A percentile compares a stretch with the other conserved stretches of the same genome.
Evolutionary conservation across 2,797 vertebrate genomes (phyloP).

Genomic region (Netta rufina): DNA sequence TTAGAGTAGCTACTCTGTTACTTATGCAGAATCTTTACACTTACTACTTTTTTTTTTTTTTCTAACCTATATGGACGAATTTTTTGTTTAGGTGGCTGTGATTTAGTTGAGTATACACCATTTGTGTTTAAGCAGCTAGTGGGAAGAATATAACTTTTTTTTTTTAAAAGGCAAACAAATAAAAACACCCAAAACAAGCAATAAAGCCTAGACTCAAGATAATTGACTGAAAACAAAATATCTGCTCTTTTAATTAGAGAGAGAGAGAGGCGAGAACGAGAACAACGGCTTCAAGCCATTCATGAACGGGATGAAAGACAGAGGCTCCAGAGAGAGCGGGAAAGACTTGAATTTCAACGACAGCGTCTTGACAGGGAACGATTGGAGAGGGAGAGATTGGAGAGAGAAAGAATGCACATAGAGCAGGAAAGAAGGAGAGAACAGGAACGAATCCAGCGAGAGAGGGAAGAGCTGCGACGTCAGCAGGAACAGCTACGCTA

Average conservation of each 20-base stretch:
- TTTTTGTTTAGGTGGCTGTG: not conserved
- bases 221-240: not conserved
- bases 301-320: slow-evolving; percentile 90
- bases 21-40: not conserved
- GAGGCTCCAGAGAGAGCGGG: slow-evolving; percentile 86
- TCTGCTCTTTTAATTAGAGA: slow-evolving; percentile 65
- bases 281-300: slow-evolving; percentile 89
- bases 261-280: slow-evolving; percentile 85
- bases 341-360: slow-evolving; percentile 89
- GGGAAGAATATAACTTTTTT: not conserved
- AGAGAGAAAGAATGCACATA: slow-evolving; percentile 90
- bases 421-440: slow-evolving; percentile 92
- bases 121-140: not conserved
- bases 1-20: not conserved
- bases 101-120: not conserved
- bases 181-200: not conserved
- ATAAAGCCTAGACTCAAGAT: not conserved
- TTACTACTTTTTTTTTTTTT: not conserved
- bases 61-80: not conserved
- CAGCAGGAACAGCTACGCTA: slow-evolving; percentile 94
- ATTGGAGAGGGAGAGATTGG: slow-evolving; percentile 91
- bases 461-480: slow-evolving; percentile 91
- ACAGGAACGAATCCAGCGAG: slow-evolving; percentile 93
- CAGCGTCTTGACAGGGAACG: slow-evolving; percentile 91
- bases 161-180: not conserved